A percentile compares a stretch with the other conserved stretches of the same genome.
These are phyloP conservation scores for Grantiella picta DNA, from an alignment of 2,113 vertebrate genomes.

Conservation along the genomic window DNA sequence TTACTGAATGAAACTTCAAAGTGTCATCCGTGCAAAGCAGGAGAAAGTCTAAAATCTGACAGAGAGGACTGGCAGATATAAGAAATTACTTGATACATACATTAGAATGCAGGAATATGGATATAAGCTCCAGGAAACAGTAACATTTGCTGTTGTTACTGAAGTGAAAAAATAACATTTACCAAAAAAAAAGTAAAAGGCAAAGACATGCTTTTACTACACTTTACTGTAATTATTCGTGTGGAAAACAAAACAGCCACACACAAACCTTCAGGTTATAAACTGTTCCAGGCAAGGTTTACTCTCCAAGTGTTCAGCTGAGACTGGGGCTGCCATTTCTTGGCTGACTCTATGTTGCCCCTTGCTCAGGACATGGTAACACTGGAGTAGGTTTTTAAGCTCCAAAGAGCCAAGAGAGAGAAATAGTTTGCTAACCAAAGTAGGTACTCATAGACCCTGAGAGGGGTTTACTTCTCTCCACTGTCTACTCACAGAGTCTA, in stretches of 20 bases:
- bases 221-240: background rate
- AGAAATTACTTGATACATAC: background rate
- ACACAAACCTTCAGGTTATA: background rate
- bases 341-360: background rate
- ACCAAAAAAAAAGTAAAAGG: background rate
- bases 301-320: background rate
- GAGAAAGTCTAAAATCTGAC: background rate
- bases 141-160: background rate
- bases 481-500: background rate
- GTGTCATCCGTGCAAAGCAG: fast-evolving
- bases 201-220: background rate
- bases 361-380: background rate
- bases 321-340: background rate
- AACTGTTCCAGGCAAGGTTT: background rate
- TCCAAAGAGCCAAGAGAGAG: background rate
- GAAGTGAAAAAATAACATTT: background rate
- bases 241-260: fast-evolving
- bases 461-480: background rate
- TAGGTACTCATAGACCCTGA: background rate
- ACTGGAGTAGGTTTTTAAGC: background rate
- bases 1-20: background rate
- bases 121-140: background rate
- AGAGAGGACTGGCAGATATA: background rate
- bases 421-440: constrained; percentile 1
- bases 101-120: background rate